phyloP scores from a whole-genome alignment of 2,113 vertebrate genomes.

The Lampris incognitus region DNA sequence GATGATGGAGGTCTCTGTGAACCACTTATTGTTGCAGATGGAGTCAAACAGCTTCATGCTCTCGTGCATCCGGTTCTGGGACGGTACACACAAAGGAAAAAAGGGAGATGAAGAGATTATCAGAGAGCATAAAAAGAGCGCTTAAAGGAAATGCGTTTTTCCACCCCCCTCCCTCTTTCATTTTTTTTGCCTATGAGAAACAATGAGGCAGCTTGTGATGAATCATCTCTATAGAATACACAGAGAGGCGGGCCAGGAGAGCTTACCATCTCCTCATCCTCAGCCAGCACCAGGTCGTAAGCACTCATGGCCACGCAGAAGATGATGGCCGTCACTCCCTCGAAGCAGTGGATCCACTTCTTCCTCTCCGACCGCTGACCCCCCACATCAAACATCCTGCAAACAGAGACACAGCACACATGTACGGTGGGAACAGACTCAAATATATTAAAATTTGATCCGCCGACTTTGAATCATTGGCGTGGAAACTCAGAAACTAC shows the following conservation, averaged over 20 bases:
- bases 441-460: too few relatives aligned
- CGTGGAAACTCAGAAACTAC: too few relatives aligned
- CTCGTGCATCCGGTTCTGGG: constrained; percentile 98
- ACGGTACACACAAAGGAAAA: constrained; percentile 23
- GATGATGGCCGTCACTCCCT: constrained; percentile 98
- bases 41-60: constrained; percentile 99
- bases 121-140: constrained; percentile 8
- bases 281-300: constrained; percentile 96
- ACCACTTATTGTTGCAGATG: constrained; percentile 99
- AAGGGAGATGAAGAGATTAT: constrained; percentile 49
- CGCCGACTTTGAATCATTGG: too few relatives aligned
- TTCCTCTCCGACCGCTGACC: constrained; percentile 94
- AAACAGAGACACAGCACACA: constrained; percentile 17
- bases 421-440: too few relatives aligned
- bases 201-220: too few relatives aligned
- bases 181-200: too few relatives aligned
- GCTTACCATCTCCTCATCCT: constrained; percentile 98
- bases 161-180: constrained; percentile 1
- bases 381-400: constrained; percentile 96
- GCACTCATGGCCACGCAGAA: constrained; percentile 98
- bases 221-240: not conserved
- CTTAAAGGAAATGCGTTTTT: constrained; percentile 41
- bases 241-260: not conserved
- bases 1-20: constrained; percentile 99
- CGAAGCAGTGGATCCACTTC: constrained; percentile 99